Base-by-base conservation (phyloP, 2,888 invertebrate genomes). In the Argyresthia goedartella region DNA sequence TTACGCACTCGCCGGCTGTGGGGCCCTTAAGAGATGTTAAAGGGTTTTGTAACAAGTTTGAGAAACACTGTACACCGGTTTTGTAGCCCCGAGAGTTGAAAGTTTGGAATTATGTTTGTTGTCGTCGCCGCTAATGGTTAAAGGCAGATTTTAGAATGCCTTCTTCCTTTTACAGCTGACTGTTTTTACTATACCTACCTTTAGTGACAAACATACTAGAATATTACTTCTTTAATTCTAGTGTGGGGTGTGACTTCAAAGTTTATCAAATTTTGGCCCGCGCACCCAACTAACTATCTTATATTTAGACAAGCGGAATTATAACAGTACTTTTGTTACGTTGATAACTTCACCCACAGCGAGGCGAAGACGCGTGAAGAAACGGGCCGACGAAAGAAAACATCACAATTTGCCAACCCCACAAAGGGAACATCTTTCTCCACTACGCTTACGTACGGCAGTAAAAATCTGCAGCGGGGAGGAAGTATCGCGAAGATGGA, bases 401-500 rank as follows among this genome's bases (percentile, higher is more conserved):
- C 73, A 73, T 71, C 71, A 67, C 71, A 74, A 75, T 74, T 73
- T 66, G 62, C 64, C 60, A 61, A 53, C 62, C 61, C 59, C 68
- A 64, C 66, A 69, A 72, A 76, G 64, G 65, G 59, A 81, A 74
- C 81, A 79, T 81, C 78, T 78, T 81, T 74, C 73, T 71, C 65
- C 25, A 34, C 50, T 36, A 36, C 43, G 16, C 48, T 60, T 62
- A 56, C 66, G 60, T 64, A 63, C 51, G 52, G 63, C 64, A 65
- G 76, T 77, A 81, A 82, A 85, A 86, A 85, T 85, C 85, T 81
- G 84, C 76, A 76, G 68, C 69, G 58, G 54, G 46, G 16, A 55
- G 59, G 68, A 69, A 73, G 76, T 74, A 80, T 77, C 75, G 76
- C 64, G 73, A 80, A 82, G 81, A 81, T 76, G 79, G 76, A 78